Conservation (phyloP, 1,140 invertebrate genomes). For the Ceratina calcarata region DNA sequence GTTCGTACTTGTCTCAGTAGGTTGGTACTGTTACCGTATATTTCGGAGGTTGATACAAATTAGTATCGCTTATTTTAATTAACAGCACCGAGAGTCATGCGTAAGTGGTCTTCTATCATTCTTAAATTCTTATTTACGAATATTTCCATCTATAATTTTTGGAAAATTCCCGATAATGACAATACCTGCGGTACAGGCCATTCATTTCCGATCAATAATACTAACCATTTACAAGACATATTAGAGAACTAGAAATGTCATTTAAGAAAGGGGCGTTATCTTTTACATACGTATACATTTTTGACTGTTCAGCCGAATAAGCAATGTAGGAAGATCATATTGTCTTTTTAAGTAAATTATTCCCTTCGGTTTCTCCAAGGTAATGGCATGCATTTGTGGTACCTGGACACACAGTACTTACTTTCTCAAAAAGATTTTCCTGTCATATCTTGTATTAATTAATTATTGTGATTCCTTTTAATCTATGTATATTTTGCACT, state of each 20-base stretch:
- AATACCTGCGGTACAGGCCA: slow-evolving; percentile 21
- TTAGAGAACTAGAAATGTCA: slow-evolving; percentile 61
- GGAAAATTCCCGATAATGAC: neutral
- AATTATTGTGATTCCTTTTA: neutral
- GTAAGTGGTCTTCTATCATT: slow-evolving; percentile 52
- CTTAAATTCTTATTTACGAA: neutral
- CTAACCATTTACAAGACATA: slow-evolving; percentile 64
- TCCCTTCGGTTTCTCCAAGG: neutral
- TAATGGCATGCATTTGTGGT: neutral
- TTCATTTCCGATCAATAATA: slow-evolving; percentile 67
- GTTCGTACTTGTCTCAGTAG: slow-evolving; percentile 39
- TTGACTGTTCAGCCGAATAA: neutral
- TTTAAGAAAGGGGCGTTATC: slow-evolving; percentile 62
- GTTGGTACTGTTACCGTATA: slow-evolving; percentile 44
- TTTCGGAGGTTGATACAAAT: slow-evolving; percentile 35
- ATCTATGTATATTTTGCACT: neutral
- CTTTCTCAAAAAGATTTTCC: neutral
- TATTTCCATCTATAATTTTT: neutral
- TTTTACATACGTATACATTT: slow-evolving; percentile 24
- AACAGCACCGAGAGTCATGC: slow-evolving; percentile 41
- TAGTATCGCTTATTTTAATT: slow-evolving; percentile 27
- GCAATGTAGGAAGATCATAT: neutral
- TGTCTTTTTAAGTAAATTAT: neutral
- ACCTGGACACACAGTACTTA: neutral
- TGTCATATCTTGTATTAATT: neutral